Evolutionary conservation across 30 jellyfish, hydroid and myxozoan genomes (phyloP), one percentile per base, ranked within the genome.

Genomic region (Hydractinia echinata): DNA sequence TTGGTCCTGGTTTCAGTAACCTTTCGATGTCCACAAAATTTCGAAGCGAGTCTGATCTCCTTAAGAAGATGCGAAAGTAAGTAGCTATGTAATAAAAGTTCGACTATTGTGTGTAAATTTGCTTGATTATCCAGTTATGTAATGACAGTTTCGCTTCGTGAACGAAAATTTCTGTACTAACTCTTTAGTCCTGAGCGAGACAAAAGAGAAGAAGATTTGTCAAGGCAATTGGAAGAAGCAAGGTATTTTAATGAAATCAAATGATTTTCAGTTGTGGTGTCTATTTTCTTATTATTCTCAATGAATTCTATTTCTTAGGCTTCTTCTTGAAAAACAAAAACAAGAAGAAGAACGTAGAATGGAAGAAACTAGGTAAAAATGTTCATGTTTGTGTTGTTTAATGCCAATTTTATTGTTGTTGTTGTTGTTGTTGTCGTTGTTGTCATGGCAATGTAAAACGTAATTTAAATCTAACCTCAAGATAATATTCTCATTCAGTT

Each of bases 341-440:
- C 98, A 92, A 19, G 98, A 92, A 66, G 98, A 92, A 76, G 98
- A 92, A 56, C 67, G 98, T 55, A 76, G 95, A 84, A 79, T 92
- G 62, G 98, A 87, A 81, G 98, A 92, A 61, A 94, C 98, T 6
- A 86, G 96, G 98, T 92, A 30, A 30, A 30, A 30, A 30, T 30
- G 44, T 30, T 30, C 44, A 30, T 30, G 44, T 0, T 30, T 30
- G 44, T 30, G 44, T 30, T 30, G 44, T 30, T 30, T 30, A 30
- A 30, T 30, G 2, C 44, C 2, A 30, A 30, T 30, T 30, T 30
- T 30, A 30, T 30, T 2, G 44, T 30, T 30, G 44, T 30, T 30
- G 44, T 30, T 30, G 44, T 30, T 30, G 44, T 30, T 30, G 44
- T 30, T 30, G 44, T 30, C 2, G 44, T 30, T 30, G 44, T 30